phyloP scores from a whole-genome alignment of 2,888 invertebrate genomes.

The Synanthedon tipuliformis region DNA sequence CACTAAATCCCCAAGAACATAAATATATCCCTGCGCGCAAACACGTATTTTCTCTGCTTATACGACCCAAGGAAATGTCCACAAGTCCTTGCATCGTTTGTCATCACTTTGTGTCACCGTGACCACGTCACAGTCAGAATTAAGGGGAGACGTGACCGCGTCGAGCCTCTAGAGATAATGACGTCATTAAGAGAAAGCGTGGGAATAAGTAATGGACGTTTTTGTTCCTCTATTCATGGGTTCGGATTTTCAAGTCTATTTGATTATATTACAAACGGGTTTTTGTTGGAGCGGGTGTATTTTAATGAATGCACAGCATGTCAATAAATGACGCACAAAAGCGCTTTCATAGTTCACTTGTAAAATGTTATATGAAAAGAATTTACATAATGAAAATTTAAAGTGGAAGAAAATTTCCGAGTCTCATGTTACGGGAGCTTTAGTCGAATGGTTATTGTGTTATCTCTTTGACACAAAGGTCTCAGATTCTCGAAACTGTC shows the following conservation, averaged over 20 bases:
- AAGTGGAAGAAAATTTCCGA: no score
- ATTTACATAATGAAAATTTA: no score
- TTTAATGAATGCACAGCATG: neutral
- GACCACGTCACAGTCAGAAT: slow-evolving; percentile 32
- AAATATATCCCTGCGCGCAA: slow-evolving; percentile 9
- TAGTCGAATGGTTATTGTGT: no score
- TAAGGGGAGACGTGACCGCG: slow-evolving; percentile 44
- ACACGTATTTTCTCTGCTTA: neutral
- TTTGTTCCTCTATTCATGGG: slow-evolving; percentile 40
- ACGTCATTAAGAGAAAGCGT: slow-evolving; percentile 51
- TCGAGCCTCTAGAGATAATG: slow-evolving; percentile 46
- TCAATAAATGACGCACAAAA: neutral
- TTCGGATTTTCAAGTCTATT: slow-evolving; percentile 15
- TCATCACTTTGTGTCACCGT: slow-evolving; percentile 31
- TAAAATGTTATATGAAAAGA: no score
- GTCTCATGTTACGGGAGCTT: no score
- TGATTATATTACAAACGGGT: slow-evolving; percentile 10
- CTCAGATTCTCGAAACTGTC: no score
- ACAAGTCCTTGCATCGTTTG: slow-evolving; percentile 27
- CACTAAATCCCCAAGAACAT: slow-evolving; percentile 13
- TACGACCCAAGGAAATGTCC: neutral
- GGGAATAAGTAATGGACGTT: slow-evolving; percentile 47
- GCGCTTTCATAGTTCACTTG: no score
- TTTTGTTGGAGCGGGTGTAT: neutral
- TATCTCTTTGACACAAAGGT: no score